A percentile compares a stretch with the other conserved stretches of the same genome.
Conservation (phyloP, 2,888 invertebrate genomes). For the Tupiocoris notatus region DNA sequence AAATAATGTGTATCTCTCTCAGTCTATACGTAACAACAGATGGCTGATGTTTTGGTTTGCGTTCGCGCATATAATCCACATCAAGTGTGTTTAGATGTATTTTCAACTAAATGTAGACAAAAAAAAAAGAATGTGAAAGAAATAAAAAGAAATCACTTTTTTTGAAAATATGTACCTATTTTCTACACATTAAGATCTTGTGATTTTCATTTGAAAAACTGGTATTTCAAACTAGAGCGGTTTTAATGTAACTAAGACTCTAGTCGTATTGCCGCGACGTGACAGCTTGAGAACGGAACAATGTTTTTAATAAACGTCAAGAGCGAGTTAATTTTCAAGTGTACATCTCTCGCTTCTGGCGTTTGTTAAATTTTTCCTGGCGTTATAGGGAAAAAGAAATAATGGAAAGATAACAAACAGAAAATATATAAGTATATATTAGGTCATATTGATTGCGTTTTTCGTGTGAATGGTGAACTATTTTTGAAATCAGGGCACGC, state of each 20-base stretch:
- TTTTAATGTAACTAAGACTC: conserved; percentile 32
- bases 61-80: conserved; percentile 38
- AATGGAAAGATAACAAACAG: background rate
- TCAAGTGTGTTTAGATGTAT: conserved; percentile 47
- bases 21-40: conserved; percentile 6
- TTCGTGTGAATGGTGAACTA: conserved; percentile 19
- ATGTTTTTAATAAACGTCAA: conserved; percentile 17
- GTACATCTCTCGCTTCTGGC: conserved; percentile 21
- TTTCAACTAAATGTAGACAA: conserved; percentile 45
- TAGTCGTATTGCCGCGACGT: conserved; percentile 27
- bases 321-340: conserved; percentile 17
- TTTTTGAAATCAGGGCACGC: conserved; percentile 35
- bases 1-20: background rate
- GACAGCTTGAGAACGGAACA: conserved; percentile 17
- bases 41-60: conserved; percentile 31
- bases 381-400: background rate
- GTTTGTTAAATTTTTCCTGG: conserved; percentile 5
- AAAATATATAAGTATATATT: background rate
- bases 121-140: conserved; percentile 13
- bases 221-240: conserved; percentile 32
- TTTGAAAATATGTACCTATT: conserved; percentile 17
- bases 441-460: background rate
- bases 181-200: conserved; percentile 34
- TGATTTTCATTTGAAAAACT: conserved; percentile 13
- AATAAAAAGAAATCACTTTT: conserved; percentile 25